Evolutionary conservation across 2,797 vertebrate genomes (phyloP).

Genomic region (Gouania willdenowi): DNA sequence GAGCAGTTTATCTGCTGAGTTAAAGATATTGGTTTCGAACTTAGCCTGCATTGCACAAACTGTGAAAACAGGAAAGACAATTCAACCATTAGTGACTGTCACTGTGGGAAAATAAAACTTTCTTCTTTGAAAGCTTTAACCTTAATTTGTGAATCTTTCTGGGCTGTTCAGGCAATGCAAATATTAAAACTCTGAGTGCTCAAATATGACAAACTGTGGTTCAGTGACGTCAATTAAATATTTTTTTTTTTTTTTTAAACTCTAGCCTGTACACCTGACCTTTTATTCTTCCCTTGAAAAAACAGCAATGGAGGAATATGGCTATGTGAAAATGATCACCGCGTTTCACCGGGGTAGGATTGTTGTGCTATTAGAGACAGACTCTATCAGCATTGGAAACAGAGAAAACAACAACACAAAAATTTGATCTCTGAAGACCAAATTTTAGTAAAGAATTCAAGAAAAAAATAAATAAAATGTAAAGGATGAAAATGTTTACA

Average conservation of each 20-base stretch:
- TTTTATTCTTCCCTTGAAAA: slow-evolving; percentile 2
- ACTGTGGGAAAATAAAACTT: no score
- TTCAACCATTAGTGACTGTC: no score
- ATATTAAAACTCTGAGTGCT: not conserved
- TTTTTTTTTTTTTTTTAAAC: slow-evolving; percentile 17
- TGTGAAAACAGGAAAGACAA: not conserved
- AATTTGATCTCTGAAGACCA: slow-evolving; percentile 25
- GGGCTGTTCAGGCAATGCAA: not conserved
- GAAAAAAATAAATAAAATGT: no score
- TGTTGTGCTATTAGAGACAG: slow-evolving; percentile 18
- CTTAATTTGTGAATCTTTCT: no score
- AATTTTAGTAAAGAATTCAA: slow-evolving; percentile 22
- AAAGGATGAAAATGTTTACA: no score
- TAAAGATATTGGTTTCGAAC: slow-evolving; percentile 5
- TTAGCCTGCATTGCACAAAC: slow-evolving; percentile 3
- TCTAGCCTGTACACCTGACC: slow-evolving; percentile 6
- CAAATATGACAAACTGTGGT: slow-evolving; percentile 6
- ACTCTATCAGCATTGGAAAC: no score
- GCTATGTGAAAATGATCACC: slow-evolving; percentile 31
- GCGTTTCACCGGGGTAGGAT: slow-evolving; percentile 21
- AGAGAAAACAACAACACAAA: no score
- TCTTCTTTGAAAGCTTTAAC: no score
- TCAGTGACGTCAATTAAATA: slow-evolving; percentile 19
- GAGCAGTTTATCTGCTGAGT: slow-evolving; percentile 6
- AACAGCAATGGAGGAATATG: slow-evolving; percentile 10